A percentile compares a stretch with the other conserved stretches of the same genome.
phyloP scores from a whole-genome alignment of 2,113 vertebrate genomes.

The Nannospalax galili region DNA sequence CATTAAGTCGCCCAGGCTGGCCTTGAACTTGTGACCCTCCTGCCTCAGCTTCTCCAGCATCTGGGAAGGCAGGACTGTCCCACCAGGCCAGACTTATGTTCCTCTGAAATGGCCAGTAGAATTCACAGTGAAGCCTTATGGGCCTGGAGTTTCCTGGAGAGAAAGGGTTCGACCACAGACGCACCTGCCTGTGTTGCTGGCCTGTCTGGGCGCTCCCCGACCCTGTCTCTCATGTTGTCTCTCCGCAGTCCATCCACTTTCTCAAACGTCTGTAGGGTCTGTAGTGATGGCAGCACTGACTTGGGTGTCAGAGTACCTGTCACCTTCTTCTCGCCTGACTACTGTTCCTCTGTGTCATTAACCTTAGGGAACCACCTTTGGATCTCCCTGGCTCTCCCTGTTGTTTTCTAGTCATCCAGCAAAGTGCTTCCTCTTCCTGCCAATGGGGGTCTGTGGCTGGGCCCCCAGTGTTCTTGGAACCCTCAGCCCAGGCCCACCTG shows the following conservation, averaged over 20 bases:
- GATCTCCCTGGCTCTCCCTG: background rate
- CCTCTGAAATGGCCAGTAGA: too few species aligned
- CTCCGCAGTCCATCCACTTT: background rate
- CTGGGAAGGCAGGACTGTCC: background rate
- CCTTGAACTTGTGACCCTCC: background rate
- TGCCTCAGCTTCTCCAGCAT: too few species aligned
- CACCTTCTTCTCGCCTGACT: background rate
- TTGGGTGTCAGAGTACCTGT: background rate
- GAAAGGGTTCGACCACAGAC: background rate
- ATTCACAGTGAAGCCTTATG: background rate
- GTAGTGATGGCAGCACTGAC: background rate
- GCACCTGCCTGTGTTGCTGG: background rate
- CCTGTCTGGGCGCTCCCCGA: too few species aligned
- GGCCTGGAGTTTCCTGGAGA: background rate
- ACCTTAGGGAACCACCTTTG: background rate
- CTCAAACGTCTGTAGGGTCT: background rate
- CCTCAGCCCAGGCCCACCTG: too few species aligned
- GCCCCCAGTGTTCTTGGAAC: background rate
- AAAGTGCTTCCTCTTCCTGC: background rate
- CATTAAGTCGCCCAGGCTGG: background rate
- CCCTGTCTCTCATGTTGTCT: background rate
- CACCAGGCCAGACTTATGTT: too few species aligned
- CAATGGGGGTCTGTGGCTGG: too few species aligned
- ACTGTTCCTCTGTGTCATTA: background rate
- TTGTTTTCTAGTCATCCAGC: background rate